Evolutionary conservation across 2,888 invertebrate genomes (phyloP).

Genomic region (Chrysolina americana): DNA sequence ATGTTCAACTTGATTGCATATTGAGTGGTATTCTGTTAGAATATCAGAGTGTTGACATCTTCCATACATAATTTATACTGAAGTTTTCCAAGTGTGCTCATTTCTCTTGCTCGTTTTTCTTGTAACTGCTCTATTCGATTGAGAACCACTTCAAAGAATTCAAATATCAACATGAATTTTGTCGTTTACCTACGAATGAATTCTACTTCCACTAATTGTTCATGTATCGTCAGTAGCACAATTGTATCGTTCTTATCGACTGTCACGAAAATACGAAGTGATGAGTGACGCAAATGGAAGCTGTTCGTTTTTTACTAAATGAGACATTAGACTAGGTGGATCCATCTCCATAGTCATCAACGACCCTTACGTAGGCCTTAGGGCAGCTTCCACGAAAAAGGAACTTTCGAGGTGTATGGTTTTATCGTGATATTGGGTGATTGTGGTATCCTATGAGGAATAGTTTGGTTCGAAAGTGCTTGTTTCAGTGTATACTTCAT

Average conservation of each 20-base stretch:
- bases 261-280: conserved; percentile 20
- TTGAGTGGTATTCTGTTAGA: too few species aligned
- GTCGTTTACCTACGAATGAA: too few species aligned
- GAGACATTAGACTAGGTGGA: conserved; percentile 57
- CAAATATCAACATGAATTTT: too few species aligned
- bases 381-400: conserved; percentile 40
- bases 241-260: conserved; percentile 4
- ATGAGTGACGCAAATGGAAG: conserved; percentile 29
- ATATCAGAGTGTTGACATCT: too few species aligned
- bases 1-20: too few species aligned
- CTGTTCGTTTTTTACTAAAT: conserved; percentile 50
- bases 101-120: too few species aligned
- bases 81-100: too few species aligned
- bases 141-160: too few species aligned
- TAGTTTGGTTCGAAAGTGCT: not conserved
- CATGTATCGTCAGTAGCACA: conserved; percentile 35
- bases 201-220: too few species aligned
- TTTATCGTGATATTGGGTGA: not conserved
- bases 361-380: conserved; percentile 39
- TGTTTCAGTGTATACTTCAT: not conserved
- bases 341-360: conserved; percentile 39
- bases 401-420: conserved; percentile 8
- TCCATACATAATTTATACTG: too few species aligned
- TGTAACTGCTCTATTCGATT: too few species aligned
- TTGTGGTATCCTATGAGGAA: not conserved